Evolutionary conservation across 2,888 invertebrate genomes (phyloP).

Genomic region (Schizotus pectinicornis): DNA sequence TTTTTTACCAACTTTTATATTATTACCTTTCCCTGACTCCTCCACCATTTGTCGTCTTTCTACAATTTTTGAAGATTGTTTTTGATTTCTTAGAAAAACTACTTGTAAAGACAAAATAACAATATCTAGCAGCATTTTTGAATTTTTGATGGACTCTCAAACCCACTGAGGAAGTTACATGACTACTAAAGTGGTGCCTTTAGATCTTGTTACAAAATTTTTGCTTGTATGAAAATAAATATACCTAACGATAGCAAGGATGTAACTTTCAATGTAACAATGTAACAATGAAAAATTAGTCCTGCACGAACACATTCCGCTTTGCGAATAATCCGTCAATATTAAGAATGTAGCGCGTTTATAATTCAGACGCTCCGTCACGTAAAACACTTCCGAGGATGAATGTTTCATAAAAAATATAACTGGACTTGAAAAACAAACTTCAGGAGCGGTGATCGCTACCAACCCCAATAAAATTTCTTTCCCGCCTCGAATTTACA

Average conservation of each 20-base stretch:
- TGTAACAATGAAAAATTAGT: not conserved
- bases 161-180: no score
- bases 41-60: no score
- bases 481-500: conserved; percentile 43
- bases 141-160: no score
- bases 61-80: no score
- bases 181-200: no score
- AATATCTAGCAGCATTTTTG: no score
- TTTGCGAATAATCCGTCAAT: conserved; percentile 4
- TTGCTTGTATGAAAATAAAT: not conserved
- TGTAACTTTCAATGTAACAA: not conserved
- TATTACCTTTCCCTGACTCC: no score
- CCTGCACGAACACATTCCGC: conserved; percentile 4
- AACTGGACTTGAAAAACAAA: conserved; percentile 44
- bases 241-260: not conserved
- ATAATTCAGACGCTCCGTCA: conserved; percentile 28
- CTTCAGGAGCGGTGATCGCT: conserved; percentile 40
- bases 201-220: not conserved
- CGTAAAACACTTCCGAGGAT: conserved; percentile 36
- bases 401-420: conserved; percentile 43
- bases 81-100: no score
- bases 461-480: conserved; percentile 44
- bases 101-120: no score
- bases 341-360: not conserved
- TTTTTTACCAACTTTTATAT: no score